Conservation (phyloP, 2,888 invertebrate species). For the Ferdinandea cuprea region DNA sequence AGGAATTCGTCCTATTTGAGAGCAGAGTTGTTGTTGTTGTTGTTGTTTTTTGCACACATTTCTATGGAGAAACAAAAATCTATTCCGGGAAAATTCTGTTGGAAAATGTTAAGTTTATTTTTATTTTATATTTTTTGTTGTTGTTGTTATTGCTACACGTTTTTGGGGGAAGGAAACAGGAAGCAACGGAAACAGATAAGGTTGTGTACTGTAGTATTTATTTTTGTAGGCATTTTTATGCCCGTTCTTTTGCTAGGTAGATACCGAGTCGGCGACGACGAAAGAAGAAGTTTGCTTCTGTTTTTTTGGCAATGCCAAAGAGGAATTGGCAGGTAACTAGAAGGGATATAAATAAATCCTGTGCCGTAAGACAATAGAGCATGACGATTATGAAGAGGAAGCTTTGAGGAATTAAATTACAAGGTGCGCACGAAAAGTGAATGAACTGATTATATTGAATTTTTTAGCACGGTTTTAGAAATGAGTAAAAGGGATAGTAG, state of each 20-base stretch:
- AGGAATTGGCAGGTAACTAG: slow-evolving; percentile 59
- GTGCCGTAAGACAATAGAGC: slow-evolving; percentile 36
- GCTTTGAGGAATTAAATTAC: neutral
- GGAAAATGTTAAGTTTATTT: slow-evolving; percentile 48
- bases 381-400: slow-evolving; percentile 42
- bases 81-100: slow-evolving; percentile 54
- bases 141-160: neutral
- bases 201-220: slow-evolving; percentile 38
- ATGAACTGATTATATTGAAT: neutral
- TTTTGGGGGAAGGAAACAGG: slow-evolving; percentile 27
- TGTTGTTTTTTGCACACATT: too few species aligned
- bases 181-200: slow-evolving; percentile 70
- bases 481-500: too few species aligned
- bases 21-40: slow-evolving; percentile 18
- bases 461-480: neutral
- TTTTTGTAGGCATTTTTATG: slow-evolving; percentile 27
- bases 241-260: neutral
- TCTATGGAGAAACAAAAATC: slow-evolving; percentile 27
- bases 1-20: slow-evolving; percentile 38
- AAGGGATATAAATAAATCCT: slow-evolving; percentile 44
- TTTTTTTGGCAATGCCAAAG: slow-evolving; percentile 60
- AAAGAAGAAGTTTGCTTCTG: slow-evolving; percentile 22
- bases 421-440: neutral
- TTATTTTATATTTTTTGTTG: too few species aligned
- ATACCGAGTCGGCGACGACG: too few species aligned